Evolutionary conservation across 2,888 invertebrate species (phyloP), one percentile per base, ranked within the genome.

Genomic region (Apamea anceps): DNA sequence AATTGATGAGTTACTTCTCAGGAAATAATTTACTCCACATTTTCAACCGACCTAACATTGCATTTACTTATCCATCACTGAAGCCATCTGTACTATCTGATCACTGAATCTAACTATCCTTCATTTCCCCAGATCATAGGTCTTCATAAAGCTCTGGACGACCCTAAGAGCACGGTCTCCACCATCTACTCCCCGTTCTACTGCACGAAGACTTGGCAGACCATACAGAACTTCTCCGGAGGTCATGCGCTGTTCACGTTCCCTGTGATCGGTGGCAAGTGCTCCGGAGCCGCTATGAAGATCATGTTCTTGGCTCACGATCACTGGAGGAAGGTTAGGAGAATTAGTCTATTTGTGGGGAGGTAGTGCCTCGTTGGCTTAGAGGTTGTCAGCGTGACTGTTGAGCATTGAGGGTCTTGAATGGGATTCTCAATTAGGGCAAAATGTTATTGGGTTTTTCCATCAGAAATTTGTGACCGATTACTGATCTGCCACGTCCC

Each of bases 251-350:
- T 99, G 82, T 99, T 99, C 93, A 99, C 99, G 0, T 99, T 98
- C 93, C 99, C 99, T 0, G 97, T 97, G 85, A 97, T 98, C 0
- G 98, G 98, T 0, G 98, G 99, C 15, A 99, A 99, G 94, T 99
- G 99, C 95, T 98, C 99, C 0, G 99, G 99, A 0, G 99, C 99
- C 0, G 99, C 99, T 10, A 99, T 99, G 95, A 99, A 99, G 96
- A 99, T 99, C 86, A 98, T 98, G 96, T 99, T 99, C 93, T 97
- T 99, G 10, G 97, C 99, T 21, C 99, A 99, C 87, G 98, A 99
- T 91, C 98, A 98, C 94, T 98, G 99, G 92, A 97, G 98, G 91
- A 98, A 97, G 95, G 99, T 99, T 51, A 0, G 5, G 3, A 25
- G 15, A 32, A 21, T 6, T 60, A 28, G 2, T 37, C 2, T 57